These are phyloP conservation scores for Scaptomyza flava DNA, from an alignment of 2,888 invertebrate species.

Conservation along the genomic window DNA sequence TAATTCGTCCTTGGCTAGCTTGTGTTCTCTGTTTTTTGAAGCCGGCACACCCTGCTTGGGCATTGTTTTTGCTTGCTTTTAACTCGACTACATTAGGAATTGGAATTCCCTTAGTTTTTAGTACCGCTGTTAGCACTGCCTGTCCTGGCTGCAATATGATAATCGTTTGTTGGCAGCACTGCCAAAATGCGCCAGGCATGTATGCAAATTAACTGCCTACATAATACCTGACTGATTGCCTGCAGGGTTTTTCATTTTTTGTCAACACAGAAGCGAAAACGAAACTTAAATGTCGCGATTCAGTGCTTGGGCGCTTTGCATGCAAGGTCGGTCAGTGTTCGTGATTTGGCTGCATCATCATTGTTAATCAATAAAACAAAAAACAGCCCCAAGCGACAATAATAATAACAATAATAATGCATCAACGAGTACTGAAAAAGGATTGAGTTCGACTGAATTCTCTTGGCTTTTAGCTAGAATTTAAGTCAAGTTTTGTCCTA, in stretches of 20 bases:
- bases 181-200: slow-evolving; percentile 43
- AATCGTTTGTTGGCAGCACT: slow-evolving; percentile 34
- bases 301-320: slow-evolving; percentile 28
- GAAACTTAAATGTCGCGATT: slow-evolving; percentile 35
- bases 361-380: slow-evolving; percentile 55
- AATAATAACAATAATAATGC: background rate
- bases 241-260: slow-evolving; percentile 31
- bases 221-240: slow-evolving; percentile 17
- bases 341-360: slow-evolving; percentile 50
- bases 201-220: slow-evolving; percentile 69
- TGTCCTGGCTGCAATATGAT: slow-evolving; percentile 9
- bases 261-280: slow-evolving; percentile 43
- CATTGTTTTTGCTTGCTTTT: slow-evolving; percentile 9
- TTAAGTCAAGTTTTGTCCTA: no score
- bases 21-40: slow-evolving; percentile 12
- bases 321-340: slow-evolving; percentile 58
- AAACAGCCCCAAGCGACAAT: slow-evolving; percentile 27
- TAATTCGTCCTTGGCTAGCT: slow-evolving; percentile 24
- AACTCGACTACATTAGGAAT: slow-evolving; percentile 25
- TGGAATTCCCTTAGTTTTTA: slow-evolving; percentile 24
- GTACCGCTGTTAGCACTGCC: background rate
- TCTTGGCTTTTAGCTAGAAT: background rate
- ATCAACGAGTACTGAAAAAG: background rate
- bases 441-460: background rate
- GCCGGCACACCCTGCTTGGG: slow-evolving; percentile 19